Percentiles rank a stretch among this genome's conserved stretches.
Conservation (phyloP, 30 jellyfish, hydroid and myxozoan species). For the Chironex yamaguchii region DNA sequence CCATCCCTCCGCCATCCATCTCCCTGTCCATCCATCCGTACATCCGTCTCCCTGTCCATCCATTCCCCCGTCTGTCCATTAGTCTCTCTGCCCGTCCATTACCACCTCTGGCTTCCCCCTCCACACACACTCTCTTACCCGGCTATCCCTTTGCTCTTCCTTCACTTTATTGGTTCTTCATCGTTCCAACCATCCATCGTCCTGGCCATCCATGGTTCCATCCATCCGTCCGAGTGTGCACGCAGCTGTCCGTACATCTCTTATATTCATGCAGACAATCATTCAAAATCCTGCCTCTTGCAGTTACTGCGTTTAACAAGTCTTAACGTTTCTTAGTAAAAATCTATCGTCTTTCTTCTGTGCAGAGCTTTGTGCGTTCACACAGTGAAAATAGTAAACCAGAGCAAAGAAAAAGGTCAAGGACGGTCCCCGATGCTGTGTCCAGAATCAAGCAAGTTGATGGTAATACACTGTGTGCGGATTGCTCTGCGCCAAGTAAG, state of each 20-base stretch:
- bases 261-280: no score
- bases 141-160: no score
- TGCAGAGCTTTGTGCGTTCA: no score
- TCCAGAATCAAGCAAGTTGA: slow-evolving; percentile 85
- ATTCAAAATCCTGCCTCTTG: no score
- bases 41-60: neutral
- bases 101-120: no score
- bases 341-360: no score
- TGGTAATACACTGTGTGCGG: slow-evolving; percentile 89
- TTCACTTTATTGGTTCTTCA: no score
- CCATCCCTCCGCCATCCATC: neutral
- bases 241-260: neutral
- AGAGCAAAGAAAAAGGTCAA: no score
- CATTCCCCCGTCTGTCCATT: neutral
- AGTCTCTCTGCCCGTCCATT: neutral
- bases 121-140: no score
- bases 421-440: slow-evolving; percentile 70
- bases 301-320: no score
- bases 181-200: neutral
- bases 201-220: neutral
- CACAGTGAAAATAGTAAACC: no score
- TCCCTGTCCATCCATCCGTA: neutral
- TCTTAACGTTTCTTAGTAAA: no score
- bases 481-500: slow-evolving; percentile 95
- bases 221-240: neutral